These are phyloP conservation scores for Antitype chi DNA, from an alignment of 2,888 invertebrate species.

Conservation along the genomic window DNA sequence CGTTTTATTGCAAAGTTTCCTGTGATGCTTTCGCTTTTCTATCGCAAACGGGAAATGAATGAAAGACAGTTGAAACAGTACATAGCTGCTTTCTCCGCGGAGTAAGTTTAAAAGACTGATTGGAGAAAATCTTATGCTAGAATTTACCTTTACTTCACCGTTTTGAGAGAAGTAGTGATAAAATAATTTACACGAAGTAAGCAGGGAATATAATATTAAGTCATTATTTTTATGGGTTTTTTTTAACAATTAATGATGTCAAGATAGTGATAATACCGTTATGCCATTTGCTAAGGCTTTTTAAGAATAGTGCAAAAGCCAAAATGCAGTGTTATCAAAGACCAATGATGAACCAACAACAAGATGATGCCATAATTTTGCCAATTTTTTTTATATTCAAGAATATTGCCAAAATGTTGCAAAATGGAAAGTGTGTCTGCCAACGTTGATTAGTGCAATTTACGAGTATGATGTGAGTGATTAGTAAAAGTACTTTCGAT, in stretches of 20 bases:
- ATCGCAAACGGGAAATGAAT: slow-evolving; percentile 47
- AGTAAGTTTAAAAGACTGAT: slow-evolving; percentile 23
- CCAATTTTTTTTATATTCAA: slow-evolving; percentile 3
- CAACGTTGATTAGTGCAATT: slow-evolving; percentile 44
- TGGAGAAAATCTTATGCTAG: slow-evolving; percentile 22
- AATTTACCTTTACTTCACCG: background rate
- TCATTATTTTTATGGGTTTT: too few species aligned
- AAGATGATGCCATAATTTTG: background rate
- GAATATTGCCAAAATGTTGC: slow-evolving; percentile 20
- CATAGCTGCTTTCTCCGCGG: slow-evolving; percentile 34
- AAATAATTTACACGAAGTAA: too few species aligned
- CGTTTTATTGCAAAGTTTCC: slow-evolving; percentile 35
- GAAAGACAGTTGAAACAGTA: slow-evolving; percentile 20
- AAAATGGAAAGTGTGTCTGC: slow-evolving; percentile 33
- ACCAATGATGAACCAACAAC: background rate
- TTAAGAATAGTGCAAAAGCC: too few species aligned
- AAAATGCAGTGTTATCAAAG: background rate
- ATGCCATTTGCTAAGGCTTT: too few species aligned
- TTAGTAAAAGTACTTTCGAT: slow-evolving; percentile 52
- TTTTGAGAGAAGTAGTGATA: too few species aligned
- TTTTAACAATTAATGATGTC: too few species aligned
- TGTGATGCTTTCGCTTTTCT: slow-evolving; percentile 53
- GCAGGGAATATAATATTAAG: too few species aligned
- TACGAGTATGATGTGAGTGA: slow-evolving; percentile 18
- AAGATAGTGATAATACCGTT: too few species aligned